Percentiles rank a stretch among this genome's conserved stretches.
These are phyloP conservation scores for Etheostoma cragini DNA, from an alignment of 2,113 vertebrate genomes.

Conservation along the genomic window DNA sequence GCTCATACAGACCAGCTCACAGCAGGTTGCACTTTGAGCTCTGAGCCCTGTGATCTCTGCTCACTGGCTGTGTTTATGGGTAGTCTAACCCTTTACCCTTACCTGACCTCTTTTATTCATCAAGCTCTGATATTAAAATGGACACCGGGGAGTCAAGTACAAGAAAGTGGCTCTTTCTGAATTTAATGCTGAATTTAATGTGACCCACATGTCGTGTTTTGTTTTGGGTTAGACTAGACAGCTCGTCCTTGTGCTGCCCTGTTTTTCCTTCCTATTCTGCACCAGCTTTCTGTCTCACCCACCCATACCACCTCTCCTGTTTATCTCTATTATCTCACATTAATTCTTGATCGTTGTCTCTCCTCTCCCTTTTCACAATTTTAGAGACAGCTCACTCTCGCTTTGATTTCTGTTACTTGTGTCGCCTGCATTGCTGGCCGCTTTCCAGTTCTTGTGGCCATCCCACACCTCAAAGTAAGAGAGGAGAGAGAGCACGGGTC, in stretches of 20 bases:
- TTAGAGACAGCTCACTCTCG: conserved; percentile 24
- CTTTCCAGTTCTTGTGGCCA: conserved; percentile 68
- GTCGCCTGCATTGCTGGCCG: conserved; percentile 78
- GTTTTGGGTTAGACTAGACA: conserved; percentile 24
- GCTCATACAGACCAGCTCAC: conserved; percentile 41
- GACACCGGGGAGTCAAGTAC: not conserved
- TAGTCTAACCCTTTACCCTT: not conserved
- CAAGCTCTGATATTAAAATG: conserved; percentile 22
- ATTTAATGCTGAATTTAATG: conserved; percentile 25
- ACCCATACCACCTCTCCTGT: conserved; percentile 28
- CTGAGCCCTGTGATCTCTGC: conserved; percentile 19
- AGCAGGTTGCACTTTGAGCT: conserved; percentile 58
- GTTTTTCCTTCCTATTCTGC: conserved; percentile 34
- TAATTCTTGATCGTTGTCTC: not conserved
- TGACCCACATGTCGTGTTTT: conserved; percentile 70
- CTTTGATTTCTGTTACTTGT: conserved; percentile 60
- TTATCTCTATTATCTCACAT: conserved; percentile 24
- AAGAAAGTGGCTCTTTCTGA: not conserved
- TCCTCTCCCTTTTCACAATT: conserved; percentile 40
- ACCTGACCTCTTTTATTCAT: not conserved
- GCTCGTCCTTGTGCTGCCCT: conserved; percentile 48
- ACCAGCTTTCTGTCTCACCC: conserved; percentile 13
- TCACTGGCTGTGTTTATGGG: conserved; percentile 17
- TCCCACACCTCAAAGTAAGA: conserved; percentile 44
- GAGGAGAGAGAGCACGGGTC: conserved; percentile 46